A percentile compares a stretch with the other conserved stretches of the same genome.
Conservation (phyloP, 2,113 vertebrate species). For the Saimiri boliviensis region DNA sequence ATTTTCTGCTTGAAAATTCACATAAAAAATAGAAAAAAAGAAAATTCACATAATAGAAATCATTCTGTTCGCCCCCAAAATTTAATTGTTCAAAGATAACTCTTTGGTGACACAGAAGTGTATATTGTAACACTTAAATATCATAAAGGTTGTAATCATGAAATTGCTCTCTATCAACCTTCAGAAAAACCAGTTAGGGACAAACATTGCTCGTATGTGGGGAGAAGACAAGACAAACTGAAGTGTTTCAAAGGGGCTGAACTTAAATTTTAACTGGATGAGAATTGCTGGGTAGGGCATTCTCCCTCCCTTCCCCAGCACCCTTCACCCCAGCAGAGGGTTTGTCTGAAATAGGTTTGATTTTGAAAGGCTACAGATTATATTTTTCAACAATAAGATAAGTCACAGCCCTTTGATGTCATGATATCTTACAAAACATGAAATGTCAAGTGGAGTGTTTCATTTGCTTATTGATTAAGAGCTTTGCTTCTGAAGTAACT, state of each 20-base stretch:
- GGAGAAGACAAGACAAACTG: background rate
- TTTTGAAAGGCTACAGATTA: background rate
- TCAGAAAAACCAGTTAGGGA: background rate
- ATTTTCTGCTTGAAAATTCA: conserved; percentile 28
- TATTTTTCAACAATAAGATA: background rate
- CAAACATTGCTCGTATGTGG: background rate
- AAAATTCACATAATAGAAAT: background rate
- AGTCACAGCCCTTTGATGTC: background rate
- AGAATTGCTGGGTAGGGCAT: background rate
- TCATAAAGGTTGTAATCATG: background rate
- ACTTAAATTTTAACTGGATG: background rate
- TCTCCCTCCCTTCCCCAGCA: rapidly evolving
- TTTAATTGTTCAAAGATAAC: background rate
- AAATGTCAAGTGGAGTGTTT: background rate
- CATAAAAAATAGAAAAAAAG: background rate
- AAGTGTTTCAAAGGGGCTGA: background rate
- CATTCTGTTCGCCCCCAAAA: background rate
- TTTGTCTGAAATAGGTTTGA: conserved; percentile 2
- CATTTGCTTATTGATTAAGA: background rate
- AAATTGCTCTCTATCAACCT: background rate
- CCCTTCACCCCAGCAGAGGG: background rate
- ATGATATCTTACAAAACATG: background rate
- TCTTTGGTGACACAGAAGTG: background rate
- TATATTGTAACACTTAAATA: background rate
- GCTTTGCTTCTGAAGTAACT: background rate